Base-by-base conservation (phyloP, 2,888 invertebrate genomes). In the Chrysolina americana region DNA sequence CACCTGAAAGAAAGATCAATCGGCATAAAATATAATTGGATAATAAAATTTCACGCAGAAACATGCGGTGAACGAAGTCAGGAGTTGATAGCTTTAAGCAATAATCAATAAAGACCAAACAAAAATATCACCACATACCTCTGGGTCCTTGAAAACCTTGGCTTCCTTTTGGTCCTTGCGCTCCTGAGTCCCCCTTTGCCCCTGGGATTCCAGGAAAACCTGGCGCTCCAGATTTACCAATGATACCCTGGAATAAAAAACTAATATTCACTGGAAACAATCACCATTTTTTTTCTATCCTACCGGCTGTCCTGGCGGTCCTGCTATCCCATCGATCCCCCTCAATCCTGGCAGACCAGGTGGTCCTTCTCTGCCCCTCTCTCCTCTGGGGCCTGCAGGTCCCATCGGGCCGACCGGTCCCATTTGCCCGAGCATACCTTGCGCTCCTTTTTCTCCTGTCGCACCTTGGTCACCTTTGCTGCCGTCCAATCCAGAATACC, bases 121-220 rank as follows among this genome's bases (percentile, higher is more conserved):
- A 8, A 6, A 36, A 36, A 3, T 36, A 44, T 44, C 44, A 50
- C 1, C 9, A 59, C 28, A 13, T 36, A 63, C 91, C 96, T 85
- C 95, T 89, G 0, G 94, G 93, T 1, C 95, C 96, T 90, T 95
- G 95, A 63, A 94, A 88, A 11, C 96, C 96, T 88, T 93, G 94
- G 83, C 93, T 94, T 62, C 96, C 96, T 88, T 95, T 95, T 0
- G 94, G 92, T 0, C 96, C 96, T 72, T 88, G 86, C 66, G 90
- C 83, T 23, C 96, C 96, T 88, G 91, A 91, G 86, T 96, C 95
- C 15, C 96, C 96, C 89, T 96, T 96, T 47, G 92, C 88, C 3
- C 96, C 96, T 28, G 94, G 93, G 77, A 90, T 90, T 41, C 97
- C 97, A 9, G 95, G 94, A 84, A 96, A 95, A 2, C 97, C 97